These are phyloP conservation scores for Pogonocherus hispidulus DNA, from an alignment of 2,888 invertebrate species.

Conservation along the genomic window DNA sequence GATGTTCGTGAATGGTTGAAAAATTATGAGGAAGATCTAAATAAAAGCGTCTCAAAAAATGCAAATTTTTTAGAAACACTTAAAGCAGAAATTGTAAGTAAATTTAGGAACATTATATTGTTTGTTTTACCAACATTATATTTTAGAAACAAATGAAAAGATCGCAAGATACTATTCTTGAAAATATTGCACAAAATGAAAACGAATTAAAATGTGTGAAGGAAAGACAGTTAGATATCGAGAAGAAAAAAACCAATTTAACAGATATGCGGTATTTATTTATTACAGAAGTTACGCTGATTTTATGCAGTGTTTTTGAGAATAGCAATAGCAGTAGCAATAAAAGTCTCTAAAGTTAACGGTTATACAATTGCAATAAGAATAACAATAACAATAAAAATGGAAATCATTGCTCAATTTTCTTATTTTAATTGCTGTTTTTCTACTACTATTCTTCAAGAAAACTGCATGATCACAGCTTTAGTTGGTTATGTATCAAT, in stretches of 20 bases:
- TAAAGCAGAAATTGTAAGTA: constrained; percentile 12
- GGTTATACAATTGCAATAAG: too few relatives aligned
- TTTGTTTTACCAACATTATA: background rate
- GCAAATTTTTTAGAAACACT: constrained; percentile 4
- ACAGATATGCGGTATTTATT: constrained; percentile 21
- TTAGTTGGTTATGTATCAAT: too few relatives aligned
- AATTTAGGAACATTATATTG: background rate
- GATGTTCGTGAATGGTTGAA: background rate
- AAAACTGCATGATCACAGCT: too few relatives aligned
- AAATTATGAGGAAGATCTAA: background rate
- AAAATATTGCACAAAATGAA: constrained; percentile 16
- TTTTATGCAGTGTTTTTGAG: too few relatives aligned
- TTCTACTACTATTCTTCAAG: too few relatives aligned
- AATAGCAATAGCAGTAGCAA: too few relatives aligned
- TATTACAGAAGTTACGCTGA: too few relatives aligned
- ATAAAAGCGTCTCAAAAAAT: background rate
- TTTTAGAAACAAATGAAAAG: constrained; percentile 25
- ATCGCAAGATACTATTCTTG: constrained; percentile 5
- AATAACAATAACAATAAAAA: too few relatives aligned
- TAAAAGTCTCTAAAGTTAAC: too few relatives aligned
- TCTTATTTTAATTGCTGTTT: too few relatives aligned
- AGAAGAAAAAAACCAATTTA: constrained; percentile 21
- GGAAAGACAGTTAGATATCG: constrained; percentile 11
- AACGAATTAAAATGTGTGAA: constrained; percentile 1
- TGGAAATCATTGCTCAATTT: too few relatives aligned